These are phyloP conservation scores for Schrankia costaestrigalis DNA, from an alignment of 2,888 invertebrate species.

Conservation along the genomic window DNA sequence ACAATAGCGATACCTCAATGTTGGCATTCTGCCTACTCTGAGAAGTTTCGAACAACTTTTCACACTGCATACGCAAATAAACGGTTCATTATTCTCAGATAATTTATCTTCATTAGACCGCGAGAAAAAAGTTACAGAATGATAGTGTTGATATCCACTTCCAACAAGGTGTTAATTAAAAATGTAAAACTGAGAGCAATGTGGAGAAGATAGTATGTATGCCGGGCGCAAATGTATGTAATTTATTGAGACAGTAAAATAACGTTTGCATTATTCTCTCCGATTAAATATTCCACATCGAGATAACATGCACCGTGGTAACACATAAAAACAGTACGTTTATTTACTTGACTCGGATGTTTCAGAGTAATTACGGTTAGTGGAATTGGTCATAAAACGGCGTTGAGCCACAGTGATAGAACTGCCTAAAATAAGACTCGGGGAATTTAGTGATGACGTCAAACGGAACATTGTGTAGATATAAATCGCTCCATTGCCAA, in stretches of 20 bases:
- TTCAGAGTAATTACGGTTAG: slow-evolving; percentile 13
- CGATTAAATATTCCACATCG: slow-evolving; percentile 4
- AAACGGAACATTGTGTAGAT: slow-evolving; percentile 32
- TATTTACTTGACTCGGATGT: slow-evolving; percentile 10
- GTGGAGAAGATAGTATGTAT: no score
- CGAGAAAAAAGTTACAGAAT: slow-evolving; percentile 28
- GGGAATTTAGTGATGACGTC: slow-evolving; percentile 36
- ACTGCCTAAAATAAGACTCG: slow-evolving; percentile 29
- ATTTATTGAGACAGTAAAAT: slow-evolving; percentile 3
- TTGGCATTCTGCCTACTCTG: slow-evolving; percentile 58
- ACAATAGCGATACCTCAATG: slow-evolving; percentile 41
- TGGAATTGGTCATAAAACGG: slow-evolving; percentile 25
- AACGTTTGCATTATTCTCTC: slow-evolving; percentile 2
- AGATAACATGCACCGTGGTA: slow-evolving; percentile 3
- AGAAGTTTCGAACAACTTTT: slow-evolving; percentile 42
- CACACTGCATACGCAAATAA: slow-evolving; percentile 43
- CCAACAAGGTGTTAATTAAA: slow-evolving; percentile 11
- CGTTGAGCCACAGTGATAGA: slow-evolving; percentile 26
- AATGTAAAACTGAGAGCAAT: neutral
- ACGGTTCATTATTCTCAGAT: slow-evolving; percentile 42
- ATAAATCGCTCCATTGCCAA: slow-evolving; percentile 34
- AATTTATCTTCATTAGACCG: slow-evolving; percentile 53
- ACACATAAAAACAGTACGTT: slow-evolving; percentile 1
- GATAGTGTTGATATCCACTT: slow-evolving; percentile 16
- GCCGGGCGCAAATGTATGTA: no score